phyloP scores from a whole-genome alignment of 2,797 vertebrate species.

The Megalops cyprinoides region DNA sequence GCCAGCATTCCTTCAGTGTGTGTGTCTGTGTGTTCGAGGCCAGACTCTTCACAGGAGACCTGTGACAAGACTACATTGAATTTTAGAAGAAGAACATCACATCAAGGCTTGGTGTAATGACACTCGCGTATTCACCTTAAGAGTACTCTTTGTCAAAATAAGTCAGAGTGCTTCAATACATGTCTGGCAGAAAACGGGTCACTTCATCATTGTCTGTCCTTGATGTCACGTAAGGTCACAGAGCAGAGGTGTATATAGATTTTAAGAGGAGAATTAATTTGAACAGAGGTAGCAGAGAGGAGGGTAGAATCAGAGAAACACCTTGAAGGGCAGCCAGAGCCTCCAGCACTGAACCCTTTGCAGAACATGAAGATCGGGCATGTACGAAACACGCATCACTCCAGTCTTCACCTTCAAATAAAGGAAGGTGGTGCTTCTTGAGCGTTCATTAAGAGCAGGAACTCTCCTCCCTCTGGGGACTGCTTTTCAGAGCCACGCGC shows the following conservation, averaged over 20 bases:
- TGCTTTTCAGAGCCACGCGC: constrained; percentile 31
- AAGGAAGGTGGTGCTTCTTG: constrained; percentile 51
- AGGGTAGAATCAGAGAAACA: constrained; percentile 31
- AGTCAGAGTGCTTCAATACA: constrained; percentile 52
- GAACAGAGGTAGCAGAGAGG: constrained; percentile 39
- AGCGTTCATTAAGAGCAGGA: constrained; percentile 57
- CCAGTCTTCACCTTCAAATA: constrained; percentile 61
- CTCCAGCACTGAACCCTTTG: constrained; percentile 43
- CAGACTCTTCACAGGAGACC: constrained; percentile 45
- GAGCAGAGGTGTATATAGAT: constrained; percentile 35
- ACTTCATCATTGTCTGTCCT: constrained; percentile 36
- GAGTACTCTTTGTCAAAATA: constrained; percentile 54
- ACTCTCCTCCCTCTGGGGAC: constrained; percentile 48
- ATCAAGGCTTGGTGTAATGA: constrained; percentile 47
- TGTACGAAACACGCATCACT: constrained; percentile 57
- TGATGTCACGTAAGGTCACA: constrained; percentile 31
- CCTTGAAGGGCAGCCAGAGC: constrained; percentile 48
- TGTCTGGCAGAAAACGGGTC: constrained; percentile 46
- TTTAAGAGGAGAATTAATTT: constrained; percentile 54
- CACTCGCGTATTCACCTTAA: constrained; percentile 46
- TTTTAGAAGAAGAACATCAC: constrained; percentile 46
- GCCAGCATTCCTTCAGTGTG: constrained; percentile 21
- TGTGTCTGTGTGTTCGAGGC: constrained; percentile 34
- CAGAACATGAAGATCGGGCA: constrained; percentile 41
- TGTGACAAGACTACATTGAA: constrained; percentile 51